Conservation (phyloP, 2,888 invertebrate species). For the Oscheius sp. region DNA sequence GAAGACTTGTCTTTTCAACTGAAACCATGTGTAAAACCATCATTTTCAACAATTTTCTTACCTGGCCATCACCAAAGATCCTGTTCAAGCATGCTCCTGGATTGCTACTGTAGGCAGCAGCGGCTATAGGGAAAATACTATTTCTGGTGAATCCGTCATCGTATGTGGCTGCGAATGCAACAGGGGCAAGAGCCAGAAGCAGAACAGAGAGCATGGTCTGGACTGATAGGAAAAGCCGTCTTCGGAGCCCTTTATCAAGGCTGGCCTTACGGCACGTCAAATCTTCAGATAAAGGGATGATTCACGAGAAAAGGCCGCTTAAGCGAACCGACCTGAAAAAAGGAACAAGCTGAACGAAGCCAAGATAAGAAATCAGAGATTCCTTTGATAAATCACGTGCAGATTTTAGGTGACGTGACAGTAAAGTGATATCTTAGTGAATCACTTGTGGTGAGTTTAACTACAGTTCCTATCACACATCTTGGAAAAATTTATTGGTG, state of each 20-base stretch:
- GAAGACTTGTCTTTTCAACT: slow-evolving; percentile 50
- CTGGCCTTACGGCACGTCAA: too few relatives aligned
- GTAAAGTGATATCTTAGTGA: too few relatives aligned
- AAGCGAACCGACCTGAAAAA: not conserved
- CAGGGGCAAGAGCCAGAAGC: slow-evolving; percentile 8
- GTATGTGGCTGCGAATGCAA: slow-evolving; percentile 30
- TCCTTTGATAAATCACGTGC: too few relatives aligned
- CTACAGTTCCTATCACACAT: too few relatives aligned
- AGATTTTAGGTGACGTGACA: too few relatives aligned
- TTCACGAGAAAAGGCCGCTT: not conserved
- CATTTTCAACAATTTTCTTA: not conserved
- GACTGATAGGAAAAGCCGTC: slow-evolving; percentile 4
- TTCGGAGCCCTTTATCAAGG: too few relatives aligned
- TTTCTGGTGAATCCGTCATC: slow-evolving; percentile 49
- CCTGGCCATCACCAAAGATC: slow-evolving; percentile 41
- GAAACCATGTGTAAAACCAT: slow-evolving; percentile 6
- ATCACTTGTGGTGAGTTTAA: too few relatives aligned
- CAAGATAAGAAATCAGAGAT: too few relatives aligned
- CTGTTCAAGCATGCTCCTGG: slow-evolving; percentile 50
- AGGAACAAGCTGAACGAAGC: too few relatives aligned
- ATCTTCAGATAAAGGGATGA: not conserved
- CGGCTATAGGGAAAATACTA: slow-evolving; percentile 53
- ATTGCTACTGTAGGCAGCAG: slow-evolving; percentile 53
- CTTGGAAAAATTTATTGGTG: too few relatives aligned
- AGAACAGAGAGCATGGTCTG: slow-evolving; percentile 16